Percentiles rank a stretch among this genome's conserved stretches.
Conservation (phyloP, 2,797 vertebrate genomes). For the Ceryle rudis region DNA sequence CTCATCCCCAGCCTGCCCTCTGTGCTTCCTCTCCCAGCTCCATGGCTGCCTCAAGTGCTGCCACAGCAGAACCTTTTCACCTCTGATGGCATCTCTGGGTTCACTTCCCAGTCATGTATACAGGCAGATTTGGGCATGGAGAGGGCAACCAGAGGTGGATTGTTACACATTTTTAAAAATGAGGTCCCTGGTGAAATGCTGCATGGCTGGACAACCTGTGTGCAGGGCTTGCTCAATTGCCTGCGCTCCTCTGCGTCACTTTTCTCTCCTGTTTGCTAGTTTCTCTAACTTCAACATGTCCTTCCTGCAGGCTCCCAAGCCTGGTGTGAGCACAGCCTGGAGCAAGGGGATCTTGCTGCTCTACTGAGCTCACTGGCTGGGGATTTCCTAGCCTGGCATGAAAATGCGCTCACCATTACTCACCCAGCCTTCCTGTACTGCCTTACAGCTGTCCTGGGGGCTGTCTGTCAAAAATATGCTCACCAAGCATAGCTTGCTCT, state of each 20-base stretch:
- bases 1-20: not conserved
- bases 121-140: not conserved
- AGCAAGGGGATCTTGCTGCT: not conserved
- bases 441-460: not conserved
- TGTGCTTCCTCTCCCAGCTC: not conserved
- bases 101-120: not conserved
- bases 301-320: not conserved
- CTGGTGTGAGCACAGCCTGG: not conserved
- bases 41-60: not conserved
- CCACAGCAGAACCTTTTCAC: rapidly evolving
- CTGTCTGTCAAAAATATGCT: not conserved
- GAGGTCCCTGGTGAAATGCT: not conserved
- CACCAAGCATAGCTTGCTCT: not conserved
- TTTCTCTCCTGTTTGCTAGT: not conserved
- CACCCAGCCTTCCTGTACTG: not conserved
- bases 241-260: not conserved
- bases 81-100: not conserved
- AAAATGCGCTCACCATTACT: not conserved
- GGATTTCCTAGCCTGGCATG: not conserved
- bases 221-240: not conserved
- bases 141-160: not conserved
- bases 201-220: rapidly evolving
- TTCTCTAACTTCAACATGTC: not conserved
- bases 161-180: not conserved
- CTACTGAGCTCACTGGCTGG: not conserved